Conservation (phyloP, 2,113 vertebrate genomes). For the Elephantulus edwardii region DNA sequence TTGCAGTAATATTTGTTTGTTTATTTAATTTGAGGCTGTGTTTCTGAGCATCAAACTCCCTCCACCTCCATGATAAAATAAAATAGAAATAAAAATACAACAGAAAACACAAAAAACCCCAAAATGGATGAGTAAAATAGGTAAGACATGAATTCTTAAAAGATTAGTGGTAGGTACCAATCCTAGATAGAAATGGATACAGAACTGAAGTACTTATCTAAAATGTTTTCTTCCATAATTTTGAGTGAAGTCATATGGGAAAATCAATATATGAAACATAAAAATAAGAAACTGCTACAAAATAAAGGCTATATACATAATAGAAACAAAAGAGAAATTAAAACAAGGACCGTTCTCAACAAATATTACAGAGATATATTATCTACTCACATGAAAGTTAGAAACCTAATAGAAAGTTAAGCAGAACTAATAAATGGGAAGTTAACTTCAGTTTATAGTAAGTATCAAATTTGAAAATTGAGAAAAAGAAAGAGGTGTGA, state of each 20-base stretch:
- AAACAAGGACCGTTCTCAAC: background rate
- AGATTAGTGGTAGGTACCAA: background rate
- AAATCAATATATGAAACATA: background rate
- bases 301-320: background rate
- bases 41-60: background rate
- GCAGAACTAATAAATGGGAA: background rate
- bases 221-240: background rate
- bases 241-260: background rate
- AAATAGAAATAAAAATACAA: background rate
- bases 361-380: background rate
- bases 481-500: background rate
- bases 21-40: background rate
- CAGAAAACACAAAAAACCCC: background rate
- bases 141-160: background rate
- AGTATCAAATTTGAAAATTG: background rate
- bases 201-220: background rate
- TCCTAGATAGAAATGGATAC: background rate
- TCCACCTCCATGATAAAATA: too few species aligned
- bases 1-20: background rate
- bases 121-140: background rate
- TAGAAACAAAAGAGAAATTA: conserved; percentile 1
- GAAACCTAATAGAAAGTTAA: background rate
- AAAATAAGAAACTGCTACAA: background rate
- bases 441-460: background rate
- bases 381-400: background rate